A percentile compares a stretch with the other conserved stretches of the same genome.
These are phyloP conservation scores for Python bivittatus DNA, from an alignment of 2,113 vertebrate species.

Conservation along the genomic window DNA sequence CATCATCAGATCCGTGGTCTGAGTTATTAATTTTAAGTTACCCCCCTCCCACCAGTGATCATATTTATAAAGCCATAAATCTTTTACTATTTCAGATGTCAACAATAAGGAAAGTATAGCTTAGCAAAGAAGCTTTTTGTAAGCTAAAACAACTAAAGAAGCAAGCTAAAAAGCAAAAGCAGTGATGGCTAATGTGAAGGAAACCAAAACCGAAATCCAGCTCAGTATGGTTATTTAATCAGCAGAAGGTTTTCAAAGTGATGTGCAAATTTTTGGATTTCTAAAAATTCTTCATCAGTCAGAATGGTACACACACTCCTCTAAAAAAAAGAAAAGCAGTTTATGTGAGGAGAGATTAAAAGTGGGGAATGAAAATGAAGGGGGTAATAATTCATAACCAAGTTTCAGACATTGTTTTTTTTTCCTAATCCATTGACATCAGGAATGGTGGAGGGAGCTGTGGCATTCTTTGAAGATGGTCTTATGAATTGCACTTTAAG, in stretches of 20 bases:
- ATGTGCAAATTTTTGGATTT: background rate
- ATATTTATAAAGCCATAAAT: background rate
- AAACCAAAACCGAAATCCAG: background rate
- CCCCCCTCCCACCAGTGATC: background rate
- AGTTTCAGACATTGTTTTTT: background rate
- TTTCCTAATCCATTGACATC: background rate
- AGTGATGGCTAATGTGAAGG: background rate
- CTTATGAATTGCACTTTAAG: background rate
- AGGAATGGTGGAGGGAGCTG: background rate
- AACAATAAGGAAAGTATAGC: slow-evolving; percentile 8
- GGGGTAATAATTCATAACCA: background rate
- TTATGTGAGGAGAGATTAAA: background rate
- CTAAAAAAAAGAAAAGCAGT: background rate
- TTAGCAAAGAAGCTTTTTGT: background rate
- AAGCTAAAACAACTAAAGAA: background rate
- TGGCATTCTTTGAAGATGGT: background rate
- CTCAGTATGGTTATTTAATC: background rate
- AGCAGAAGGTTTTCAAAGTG: background rate
- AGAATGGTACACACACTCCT: too few species aligned
- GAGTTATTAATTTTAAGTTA: background rate
- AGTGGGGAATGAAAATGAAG: background rate
- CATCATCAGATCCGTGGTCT: background rate
- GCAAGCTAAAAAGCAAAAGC: background rate
- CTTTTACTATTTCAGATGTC: background rate
- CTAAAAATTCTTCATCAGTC: background rate